A percentile compares a stretch with the other conserved stretches of the same genome.
Evolutionary conservation across 53 echinoderm and acorn worm species (phyloP).

Genomic region (Apostichopus leukothele): DNA sequence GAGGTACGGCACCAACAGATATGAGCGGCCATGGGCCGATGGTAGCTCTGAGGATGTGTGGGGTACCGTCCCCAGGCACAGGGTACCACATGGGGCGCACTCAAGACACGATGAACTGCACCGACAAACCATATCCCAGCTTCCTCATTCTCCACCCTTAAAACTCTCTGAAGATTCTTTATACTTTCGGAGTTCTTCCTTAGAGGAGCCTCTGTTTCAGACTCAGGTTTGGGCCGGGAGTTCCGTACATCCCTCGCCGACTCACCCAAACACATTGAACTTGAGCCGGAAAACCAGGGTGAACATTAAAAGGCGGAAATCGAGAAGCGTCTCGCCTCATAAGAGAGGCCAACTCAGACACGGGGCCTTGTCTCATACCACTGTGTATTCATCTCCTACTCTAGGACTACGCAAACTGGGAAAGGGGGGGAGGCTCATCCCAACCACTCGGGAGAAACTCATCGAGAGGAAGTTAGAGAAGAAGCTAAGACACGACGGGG

Average conservation of each 20-base stretch:
- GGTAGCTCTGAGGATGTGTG: constrained; percentile 15
- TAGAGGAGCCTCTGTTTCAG: constrained; percentile 40
- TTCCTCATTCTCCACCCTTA: constrained; percentile 24
- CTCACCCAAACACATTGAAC: constrained; percentile 40
- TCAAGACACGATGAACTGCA: neutral
- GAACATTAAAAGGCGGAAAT: constrained; percentile 72
- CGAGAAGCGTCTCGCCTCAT: constrained; percentile 85
- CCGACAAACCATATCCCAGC: neutral
- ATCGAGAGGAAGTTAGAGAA: constrained; percentile 77
- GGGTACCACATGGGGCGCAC: constrained; percentile 4
- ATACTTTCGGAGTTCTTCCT: constrained; percentile 44
- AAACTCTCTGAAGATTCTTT: constrained; percentile 28
- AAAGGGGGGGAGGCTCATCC: constrained; percentile 48
- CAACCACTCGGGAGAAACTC: constrained; percentile 68
- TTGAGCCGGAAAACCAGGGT: constrained; percentile 36
- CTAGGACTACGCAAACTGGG: constrained; percentile 64
- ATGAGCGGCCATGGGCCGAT: constrained; percentile 43
- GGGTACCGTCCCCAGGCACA: constrained; percentile 38
- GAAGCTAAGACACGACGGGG: constrained; percentile 76
- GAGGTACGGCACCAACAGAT: constrained; percentile 17
- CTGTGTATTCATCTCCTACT: constrained; percentile 76
- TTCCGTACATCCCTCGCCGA: neutral
- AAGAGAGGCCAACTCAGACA: constrained; percentile 59
- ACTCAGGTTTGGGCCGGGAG: constrained; percentile 21
- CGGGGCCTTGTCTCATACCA: constrained; percentile 42